Percentiles rank a stretch among this genome's conserved stretches.
These are phyloP conservation scores for Microchrysa polita DNA, from an alignment of 2,888 invertebrate genomes.

Conservation along the genomic window DNA sequence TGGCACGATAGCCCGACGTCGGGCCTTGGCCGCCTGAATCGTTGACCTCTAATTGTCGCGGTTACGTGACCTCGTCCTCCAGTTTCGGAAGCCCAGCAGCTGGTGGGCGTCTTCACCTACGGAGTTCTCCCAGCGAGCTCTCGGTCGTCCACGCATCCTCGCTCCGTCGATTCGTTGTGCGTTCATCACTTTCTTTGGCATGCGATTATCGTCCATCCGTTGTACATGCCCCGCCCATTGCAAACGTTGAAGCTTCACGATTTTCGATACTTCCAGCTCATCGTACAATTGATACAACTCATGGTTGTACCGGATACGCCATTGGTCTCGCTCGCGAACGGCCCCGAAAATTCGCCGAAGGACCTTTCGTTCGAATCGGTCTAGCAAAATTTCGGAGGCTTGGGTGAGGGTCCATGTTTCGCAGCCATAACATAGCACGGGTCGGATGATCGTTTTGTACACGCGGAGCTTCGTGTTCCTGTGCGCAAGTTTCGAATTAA, in stretches of 20 bases:
- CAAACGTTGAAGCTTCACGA: background rate
- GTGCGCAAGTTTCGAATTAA: background rate
- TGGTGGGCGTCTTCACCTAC: background rate
- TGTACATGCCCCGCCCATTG: background rate
- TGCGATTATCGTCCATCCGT: background rate
- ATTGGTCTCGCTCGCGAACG: background rate
- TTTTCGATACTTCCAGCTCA: background rate
- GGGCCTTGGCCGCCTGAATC: constrained; percentile 2
- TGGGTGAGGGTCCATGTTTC: background rate
- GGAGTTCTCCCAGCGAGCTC: background rate
- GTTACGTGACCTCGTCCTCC: background rate
- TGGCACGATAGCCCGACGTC: background rate
- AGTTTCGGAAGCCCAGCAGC: background rate
- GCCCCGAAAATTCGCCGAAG: background rate
- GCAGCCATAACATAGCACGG: background rate
- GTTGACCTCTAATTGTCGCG: background rate
- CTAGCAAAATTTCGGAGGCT: background rate
- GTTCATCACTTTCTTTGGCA: background rate
- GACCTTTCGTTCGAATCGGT: background rate
- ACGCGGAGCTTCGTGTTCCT: background rate
- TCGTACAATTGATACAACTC: background rate
- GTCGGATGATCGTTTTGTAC: background rate
- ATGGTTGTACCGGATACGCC: background rate
- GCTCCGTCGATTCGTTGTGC: background rate
- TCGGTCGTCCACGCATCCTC: background rate